Conservation (phyloP, 2,888 invertebrate genomes). For the Eupithecia pulchellata region DNA sequence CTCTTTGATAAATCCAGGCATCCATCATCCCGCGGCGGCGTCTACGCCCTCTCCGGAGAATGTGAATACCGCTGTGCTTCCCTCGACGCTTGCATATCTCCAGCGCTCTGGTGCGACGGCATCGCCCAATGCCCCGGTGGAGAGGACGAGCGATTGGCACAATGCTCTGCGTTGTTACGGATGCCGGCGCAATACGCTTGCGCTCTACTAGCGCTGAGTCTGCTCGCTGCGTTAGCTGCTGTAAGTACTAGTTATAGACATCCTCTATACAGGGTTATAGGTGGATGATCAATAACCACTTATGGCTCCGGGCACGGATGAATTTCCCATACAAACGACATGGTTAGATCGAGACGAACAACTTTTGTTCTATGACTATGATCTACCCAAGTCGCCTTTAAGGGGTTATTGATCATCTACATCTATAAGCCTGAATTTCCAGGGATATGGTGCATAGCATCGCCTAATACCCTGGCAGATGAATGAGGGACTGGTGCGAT, state of each 20-base stretch:
- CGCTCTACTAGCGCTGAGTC: constrained; percentile 82
- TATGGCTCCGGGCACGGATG: too few relatives aligned
- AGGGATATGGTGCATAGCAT: too few relatives aligned
- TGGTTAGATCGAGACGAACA: too few relatives aligned
- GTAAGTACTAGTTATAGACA: constrained; percentile 60
- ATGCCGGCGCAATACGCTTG: constrained; percentile 90
- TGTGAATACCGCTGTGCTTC: constrained; percentile 92
- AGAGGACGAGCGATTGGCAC: constrained; percentile 91
- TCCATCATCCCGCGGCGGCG: constrained; percentile 80
- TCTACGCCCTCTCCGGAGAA: constrained; percentile 88
- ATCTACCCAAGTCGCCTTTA: too few relatives aligned
- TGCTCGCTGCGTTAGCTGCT: constrained; percentile 79
- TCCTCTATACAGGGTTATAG: too few relatives aligned
- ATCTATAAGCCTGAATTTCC: too few relatives aligned
- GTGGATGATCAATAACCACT: too few relatives aligned
- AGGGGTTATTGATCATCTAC: too few relatives aligned
- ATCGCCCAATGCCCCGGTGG: constrained; percentile 91
- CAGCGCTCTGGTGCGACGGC: constrained; percentile 93
- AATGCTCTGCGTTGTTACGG: constrained; percentile 91
- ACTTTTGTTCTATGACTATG: too few relatives aligned
- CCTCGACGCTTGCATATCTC: constrained; percentile 92
- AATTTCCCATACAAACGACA: too few relatives aligned
- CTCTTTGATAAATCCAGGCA: constrained; percentile 71
- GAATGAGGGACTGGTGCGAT: constrained; percentile 92
- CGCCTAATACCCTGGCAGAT: constrained; percentile 91